phyloP scores from a whole-genome alignment of 2,113 vertebrate genomes.

The Coregonus clupeaformis region DNA sequence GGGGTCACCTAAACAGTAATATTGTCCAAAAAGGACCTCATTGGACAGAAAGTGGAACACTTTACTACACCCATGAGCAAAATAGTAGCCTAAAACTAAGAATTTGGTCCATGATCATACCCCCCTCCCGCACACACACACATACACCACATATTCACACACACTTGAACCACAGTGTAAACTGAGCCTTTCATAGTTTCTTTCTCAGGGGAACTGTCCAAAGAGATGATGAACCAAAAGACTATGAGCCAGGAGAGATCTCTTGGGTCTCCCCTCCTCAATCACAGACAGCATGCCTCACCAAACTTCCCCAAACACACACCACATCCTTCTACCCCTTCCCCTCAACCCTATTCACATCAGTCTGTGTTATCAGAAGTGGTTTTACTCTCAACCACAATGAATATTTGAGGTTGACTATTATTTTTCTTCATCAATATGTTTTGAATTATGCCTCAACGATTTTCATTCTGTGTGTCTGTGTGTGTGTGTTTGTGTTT shows the following conservation, averaged over 20 bases:
- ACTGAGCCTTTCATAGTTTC: too few relatives aligned
- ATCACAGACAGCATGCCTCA: too few relatives aligned
- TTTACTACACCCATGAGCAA: too few relatives aligned
- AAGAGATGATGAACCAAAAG: constrained; percentile 43
- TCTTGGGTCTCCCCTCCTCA: background rate
- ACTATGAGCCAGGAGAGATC: background rate
- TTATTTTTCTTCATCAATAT: constrained; percentile 62
- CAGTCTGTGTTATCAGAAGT: constrained; percentile 70
- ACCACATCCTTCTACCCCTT: too few relatives aligned
- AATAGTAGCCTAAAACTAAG: too few relatives aligned
- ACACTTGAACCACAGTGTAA: background rate
- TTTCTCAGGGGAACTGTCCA: background rate
- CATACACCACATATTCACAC: background rate
- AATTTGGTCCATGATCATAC: background rate
- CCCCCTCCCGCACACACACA: background rate
- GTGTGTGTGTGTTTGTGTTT: constrained; percentile 2
- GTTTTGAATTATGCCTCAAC: constrained; percentile 54
- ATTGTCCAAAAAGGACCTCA: too few relatives aligned
- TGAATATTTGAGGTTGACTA: constrained; percentile 60
- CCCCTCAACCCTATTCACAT: constrained; percentile 31
- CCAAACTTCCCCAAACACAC: too few relatives aligned
- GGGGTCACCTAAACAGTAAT: too few relatives aligned
- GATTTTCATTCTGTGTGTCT: constrained; percentile 23
- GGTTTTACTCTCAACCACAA: constrained; percentile 61
- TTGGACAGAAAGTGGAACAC: too few relatives aligned